Conservation (phyloP, 2,113 vertebrate genomes). For the Clarias gariepinus region DNA sequence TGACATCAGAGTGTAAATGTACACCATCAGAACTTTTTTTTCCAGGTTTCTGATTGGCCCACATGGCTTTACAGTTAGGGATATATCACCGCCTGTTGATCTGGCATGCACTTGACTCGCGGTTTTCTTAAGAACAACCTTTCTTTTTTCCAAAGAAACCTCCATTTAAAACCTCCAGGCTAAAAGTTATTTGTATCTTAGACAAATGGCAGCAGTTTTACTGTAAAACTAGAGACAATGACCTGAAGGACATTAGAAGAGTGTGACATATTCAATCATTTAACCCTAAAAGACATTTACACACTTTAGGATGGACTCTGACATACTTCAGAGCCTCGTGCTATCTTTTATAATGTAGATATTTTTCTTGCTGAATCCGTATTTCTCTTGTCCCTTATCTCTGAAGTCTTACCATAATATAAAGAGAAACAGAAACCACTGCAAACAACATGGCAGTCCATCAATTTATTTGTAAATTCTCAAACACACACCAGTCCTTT, state of each 20-base stretch:
- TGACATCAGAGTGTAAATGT: too few species aligned
- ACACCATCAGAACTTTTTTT: too few species aligned
- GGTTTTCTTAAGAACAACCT: background rate
- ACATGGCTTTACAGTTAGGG: too few species aligned
- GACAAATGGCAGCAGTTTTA: background rate
- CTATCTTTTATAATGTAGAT: background rate
- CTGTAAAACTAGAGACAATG: background rate
- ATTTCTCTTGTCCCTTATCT: background rate
- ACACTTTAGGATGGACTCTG: background rate
- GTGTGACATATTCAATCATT: background rate
- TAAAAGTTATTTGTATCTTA: background rate
- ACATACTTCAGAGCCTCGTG: background rate
- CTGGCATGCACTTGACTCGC: too few species aligned
- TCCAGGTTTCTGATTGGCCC: too few species aligned
- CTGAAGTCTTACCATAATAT: background rate
- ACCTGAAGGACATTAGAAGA: background rate
- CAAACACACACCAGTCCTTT: too few species aligned
- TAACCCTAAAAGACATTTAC: background rate
- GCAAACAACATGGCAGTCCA: background rate
- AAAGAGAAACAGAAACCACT: background rate
- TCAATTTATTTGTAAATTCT: too few species aligned
- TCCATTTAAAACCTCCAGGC: background rate
- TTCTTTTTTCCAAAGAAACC: background rate
- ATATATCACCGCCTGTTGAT: too few species aligned
- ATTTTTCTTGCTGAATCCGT: background rate